phyloP scores from a whole-genome alignment of 2,113 vertebrate species.

The Trematocara zebra region DNA sequence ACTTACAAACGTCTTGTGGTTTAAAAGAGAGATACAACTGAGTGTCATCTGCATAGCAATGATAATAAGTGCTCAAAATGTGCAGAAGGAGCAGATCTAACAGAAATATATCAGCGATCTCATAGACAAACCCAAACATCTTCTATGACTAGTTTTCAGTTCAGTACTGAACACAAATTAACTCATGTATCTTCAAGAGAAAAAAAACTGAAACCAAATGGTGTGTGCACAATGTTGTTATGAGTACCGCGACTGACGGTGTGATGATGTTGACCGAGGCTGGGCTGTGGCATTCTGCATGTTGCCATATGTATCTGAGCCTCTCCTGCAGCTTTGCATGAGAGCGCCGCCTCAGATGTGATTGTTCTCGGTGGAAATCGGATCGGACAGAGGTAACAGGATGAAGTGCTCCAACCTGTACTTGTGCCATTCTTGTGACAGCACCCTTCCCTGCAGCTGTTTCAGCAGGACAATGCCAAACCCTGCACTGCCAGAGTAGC shows the following conservation, averaged over 20 bases:
- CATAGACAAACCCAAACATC: not conserved
- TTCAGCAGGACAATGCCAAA: not conserved
- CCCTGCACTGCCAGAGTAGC: not conserved
- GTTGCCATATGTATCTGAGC: not conserved
- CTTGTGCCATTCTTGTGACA: not conserved
- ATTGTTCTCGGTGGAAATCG: not conserved
- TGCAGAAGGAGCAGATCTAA: not conserved
- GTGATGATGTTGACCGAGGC: not conserved
- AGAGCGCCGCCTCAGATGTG: not conserved
- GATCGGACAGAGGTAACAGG: not conserved
- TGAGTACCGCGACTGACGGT: not conserved
- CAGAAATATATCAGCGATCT: not conserved
- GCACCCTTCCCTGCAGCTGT: not conserved
- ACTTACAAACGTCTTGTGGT: not conserved
- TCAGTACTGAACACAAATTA: not conserved
- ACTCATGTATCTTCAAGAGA: not conserved
- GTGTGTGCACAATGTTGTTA: accelerated
- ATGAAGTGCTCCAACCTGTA: not conserved
- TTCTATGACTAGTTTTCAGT: not conserved
- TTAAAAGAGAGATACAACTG: not conserved
- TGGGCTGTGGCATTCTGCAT: not conserved
- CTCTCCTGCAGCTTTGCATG: not conserved
- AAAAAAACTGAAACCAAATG: accelerated
- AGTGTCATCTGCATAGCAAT: not conserved
- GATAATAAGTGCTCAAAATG: not conserved